Evolutionary conservation across 2,888 invertebrate species (phyloP).

Genomic region (Leptogaster cylindrica): DNA sequence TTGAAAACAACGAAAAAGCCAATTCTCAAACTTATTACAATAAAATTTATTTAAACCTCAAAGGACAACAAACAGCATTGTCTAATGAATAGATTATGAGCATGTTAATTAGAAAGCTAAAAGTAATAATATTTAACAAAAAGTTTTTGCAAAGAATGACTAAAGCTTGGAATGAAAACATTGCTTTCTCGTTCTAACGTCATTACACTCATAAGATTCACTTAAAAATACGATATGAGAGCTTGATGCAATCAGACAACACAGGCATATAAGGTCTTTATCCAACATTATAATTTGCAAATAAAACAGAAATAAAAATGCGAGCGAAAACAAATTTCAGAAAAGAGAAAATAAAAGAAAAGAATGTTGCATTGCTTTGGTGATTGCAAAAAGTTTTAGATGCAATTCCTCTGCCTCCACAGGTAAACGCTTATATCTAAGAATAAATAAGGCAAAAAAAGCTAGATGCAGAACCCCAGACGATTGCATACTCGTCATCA

Average conservation of each 20-base stretch:
- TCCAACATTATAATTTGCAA: not conserved
- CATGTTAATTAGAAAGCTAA: not conserved
- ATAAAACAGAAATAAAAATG: not conserved
- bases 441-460: conserved; percentile 36
- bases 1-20: conserved; percentile 1
- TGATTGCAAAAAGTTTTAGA: no score
- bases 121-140: not conserved
- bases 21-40: conserved; percentile 8
- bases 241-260: not conserved
- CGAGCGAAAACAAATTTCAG: not conserved
- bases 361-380: not conserved
- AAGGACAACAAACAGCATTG: conserved; percentile 32
- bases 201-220: no score
- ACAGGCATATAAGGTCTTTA: not conserved
- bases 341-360: not conserved
- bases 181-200: no score
- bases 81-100: conserved; percentile 23
- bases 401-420: not conserved
- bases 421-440: conserved; percentile 17
- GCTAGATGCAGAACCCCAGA: conserved; percentile 8
- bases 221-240: no score
- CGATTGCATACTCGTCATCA: not conserved
- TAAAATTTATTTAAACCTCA: conserved; percentile 35
- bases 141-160: not conserved
- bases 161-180: no score